Conservation (phyloP, 1,140 invertebrate genomes). For the Bombus pyrosoma region DNA sequence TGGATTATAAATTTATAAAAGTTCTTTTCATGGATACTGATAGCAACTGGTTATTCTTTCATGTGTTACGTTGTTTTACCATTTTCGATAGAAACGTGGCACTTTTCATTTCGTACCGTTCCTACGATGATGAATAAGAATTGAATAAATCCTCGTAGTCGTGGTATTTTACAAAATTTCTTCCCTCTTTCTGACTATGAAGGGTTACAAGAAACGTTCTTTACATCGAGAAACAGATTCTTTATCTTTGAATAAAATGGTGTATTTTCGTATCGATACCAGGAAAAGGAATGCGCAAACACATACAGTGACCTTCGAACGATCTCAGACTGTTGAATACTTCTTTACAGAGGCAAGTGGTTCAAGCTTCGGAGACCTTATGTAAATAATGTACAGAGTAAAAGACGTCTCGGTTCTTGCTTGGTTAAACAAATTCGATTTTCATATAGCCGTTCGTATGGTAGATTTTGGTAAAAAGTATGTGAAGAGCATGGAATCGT, state of each 20-base stretch:
- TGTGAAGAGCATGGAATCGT: neutral
- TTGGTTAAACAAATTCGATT: neutral
- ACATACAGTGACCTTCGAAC: neutral
- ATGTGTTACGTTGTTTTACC: too few relatives aligned
- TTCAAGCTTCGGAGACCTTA: neutral
- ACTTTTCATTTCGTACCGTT: neutral
- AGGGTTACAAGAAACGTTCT: neutral
- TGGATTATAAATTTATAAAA: neutral
- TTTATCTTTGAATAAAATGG: neutral
- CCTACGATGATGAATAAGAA: too few relatives aligned
- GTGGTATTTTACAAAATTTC: neutral
- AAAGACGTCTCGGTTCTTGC: neutral
- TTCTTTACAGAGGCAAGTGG: neutral
- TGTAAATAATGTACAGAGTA: neutral
- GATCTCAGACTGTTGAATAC: neutral
- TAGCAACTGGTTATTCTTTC: neutral
- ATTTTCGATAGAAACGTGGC: neutral
- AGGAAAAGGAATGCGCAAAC: neutral
- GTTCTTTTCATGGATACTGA: neutral
- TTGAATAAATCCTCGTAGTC: neutral
- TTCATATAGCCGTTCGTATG: too few relatives aligned
- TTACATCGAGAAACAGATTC: neutral
- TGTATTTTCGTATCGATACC: neutral
- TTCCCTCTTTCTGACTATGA: neutral
- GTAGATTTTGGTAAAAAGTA: neutral